Evolutionary conservation across 2,113 vertebrate species (phyloP).

Genomic region (Mus musculus): GRCm39 chr9:35970001-35970500

Average conservation of each 20-base stretch:
- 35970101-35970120: not conserved
- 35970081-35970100: not conserved
- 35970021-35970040: not conserved
- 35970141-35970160: not conserved
- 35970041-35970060: not conserved
- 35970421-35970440: not conserved
- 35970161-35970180: not conserved
- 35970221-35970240: not conserved
- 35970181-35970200: not conserved
- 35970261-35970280: not conserved
- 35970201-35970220: not conserved
- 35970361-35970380: not conserved
- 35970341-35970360: not conserved
- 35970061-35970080: not conserved
- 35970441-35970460: not conserved
- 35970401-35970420: not conserved
- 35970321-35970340: not conserved
- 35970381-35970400: not conserved
- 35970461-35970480: not conserved
- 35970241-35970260: not conserved
- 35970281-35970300: not conserved
- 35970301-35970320: not conserved
- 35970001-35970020: too few species aligned
- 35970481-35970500: constrained; percentile 37
- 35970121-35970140: not conserved